Conservation (phyloP, 2,888 invertebrate genomes). For the Drosophila peninsularis region DNA sequence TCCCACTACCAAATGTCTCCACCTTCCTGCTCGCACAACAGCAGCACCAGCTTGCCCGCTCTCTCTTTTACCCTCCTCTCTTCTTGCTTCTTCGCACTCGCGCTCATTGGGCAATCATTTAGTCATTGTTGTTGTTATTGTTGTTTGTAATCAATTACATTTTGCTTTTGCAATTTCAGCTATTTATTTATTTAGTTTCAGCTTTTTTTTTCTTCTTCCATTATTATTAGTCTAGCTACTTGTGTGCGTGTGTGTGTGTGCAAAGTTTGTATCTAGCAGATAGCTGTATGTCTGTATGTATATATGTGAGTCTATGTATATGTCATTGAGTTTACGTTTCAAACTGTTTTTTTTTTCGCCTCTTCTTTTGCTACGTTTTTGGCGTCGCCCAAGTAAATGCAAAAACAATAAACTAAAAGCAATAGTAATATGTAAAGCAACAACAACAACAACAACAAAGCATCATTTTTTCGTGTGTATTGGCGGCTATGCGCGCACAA, state of each 20-base stretch:
- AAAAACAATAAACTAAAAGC: slow-evolving; percentile 80
- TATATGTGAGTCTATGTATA: slow-evolving; percentile 39
- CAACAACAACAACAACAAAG: slow-evolving; percentile 32
- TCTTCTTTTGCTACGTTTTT: slow-evolving; percentile 58
- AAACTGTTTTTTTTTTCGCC: slow-evolving; percentile 38
- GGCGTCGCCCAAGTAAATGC: slow-evolving; percentile 71
- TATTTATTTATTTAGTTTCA: slow-evolving; percentile 81
- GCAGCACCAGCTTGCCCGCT: not conserved
- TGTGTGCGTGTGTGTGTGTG: slow-evolving; percentile 23
- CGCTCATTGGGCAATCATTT: slow-evolving; percentile 80
- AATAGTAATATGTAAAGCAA: slow-evolving; percentile 73
- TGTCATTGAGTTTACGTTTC: slow-evolving; percentile 67
- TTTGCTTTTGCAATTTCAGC: slow-evolving; percentile 81
- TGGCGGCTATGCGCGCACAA: slow-evolving; percentile 62
- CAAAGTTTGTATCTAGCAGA: slow-evolving; percentile 73
- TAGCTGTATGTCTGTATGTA: slow-evolving; percentile 48
- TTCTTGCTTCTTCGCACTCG: slow-evolving; percentile 39
- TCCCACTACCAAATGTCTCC: slow-evolving; percentile 14
- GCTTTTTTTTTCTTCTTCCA: slow-evolving; percentile 59
- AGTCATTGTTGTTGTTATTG: slow-evolving; percentile 53
- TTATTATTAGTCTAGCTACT: slow-evolving; percentile 72
- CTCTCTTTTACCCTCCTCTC: slow-evolving; percentile 3
- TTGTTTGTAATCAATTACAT: slow-evolving; percentile 76
- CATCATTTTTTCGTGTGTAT: slow-evolving; percentile 44
- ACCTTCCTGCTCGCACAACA: not conserved